Evolutionary conservation across 2,113 vertebrate species (phyloP), one percentile per base, ranked within the genome.

Genomic region (Anoura caudifer): DNA sequence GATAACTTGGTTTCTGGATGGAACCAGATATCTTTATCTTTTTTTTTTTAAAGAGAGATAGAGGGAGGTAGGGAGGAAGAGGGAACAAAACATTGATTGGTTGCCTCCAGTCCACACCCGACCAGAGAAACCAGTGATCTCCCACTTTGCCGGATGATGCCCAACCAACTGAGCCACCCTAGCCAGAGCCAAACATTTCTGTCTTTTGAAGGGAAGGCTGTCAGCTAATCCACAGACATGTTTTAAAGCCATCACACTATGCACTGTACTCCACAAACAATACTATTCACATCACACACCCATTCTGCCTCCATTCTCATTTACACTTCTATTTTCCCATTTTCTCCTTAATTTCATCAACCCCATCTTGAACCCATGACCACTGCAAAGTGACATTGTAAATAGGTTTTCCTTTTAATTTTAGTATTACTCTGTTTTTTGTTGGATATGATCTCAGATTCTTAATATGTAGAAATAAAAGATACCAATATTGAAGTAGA

Each of bases 401-500:
- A 90, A 72, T 33, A 26, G 15, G 0, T 77, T 38, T 91, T 20
- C 13, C 20, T 75, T 85, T 84, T 17, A 61, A 90, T 82, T 94
- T 90, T 84, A 89, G 33, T 91, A 91, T 79, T 63, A 77, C 36
- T 75, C 45, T 43, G 31, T 56, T 89, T 96, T 96, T 69, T 87
- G 4, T 79, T 69, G 41, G 24, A 15, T 59, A 3, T 82, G 43
- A 73, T 87, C 14, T 87, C 38, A 70, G 54, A 56, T 87, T 83
- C 24, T 19, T 83, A 75, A 33, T 65, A 52, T 26, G 20, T 9
- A 85, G 19, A 69, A 86, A 87, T 81, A 77, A 77, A 50, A 45
- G 33, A 83, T 65, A 69, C 89, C 61, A 93, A 52, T 97, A 91
- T 93, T 94, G 54, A 97, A 87, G 79, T 89, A 94, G 70, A 83